A percentile compares a stretch with the other conserved stretches of the same genome.
Evolutionary conservation across 1,140 invertebrate genomes (phyloP).

Genomic region (Brevipalpus yothersi): DNA sequence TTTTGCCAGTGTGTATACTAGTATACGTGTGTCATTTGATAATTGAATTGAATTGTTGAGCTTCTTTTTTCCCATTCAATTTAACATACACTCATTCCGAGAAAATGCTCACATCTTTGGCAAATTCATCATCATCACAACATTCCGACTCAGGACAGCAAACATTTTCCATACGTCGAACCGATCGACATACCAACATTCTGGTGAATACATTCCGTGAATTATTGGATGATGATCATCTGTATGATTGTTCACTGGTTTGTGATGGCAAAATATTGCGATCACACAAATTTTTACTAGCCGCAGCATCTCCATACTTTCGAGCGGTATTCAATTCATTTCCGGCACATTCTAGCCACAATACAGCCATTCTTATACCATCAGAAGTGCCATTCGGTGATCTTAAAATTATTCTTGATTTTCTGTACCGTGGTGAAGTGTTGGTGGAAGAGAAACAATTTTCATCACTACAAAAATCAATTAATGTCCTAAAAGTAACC

Average conservation of each 20-base stretch:
- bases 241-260: background rate
- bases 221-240: background rate
- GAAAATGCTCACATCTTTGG: background rate
- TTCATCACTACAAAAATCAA: background rate
- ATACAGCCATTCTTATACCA: conserved; percentile 32
- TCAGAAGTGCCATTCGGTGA: conserved; percentile 62
- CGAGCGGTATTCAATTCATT: background rate
- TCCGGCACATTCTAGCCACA: background rate
- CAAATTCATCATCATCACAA: background rate
- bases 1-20: background rate
- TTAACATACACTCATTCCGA: background rate
- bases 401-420: conserved; percentile 70
- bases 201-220: background rate
- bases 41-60: background rate
- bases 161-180: background rate
- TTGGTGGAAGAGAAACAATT: background rate
- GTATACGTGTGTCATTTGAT: background rate
- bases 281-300: conserved; percentile 1
- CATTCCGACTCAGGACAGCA: background rate
- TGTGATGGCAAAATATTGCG: conserved; percentile 1
- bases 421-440: conserved; percentile 54
- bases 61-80: background rate
- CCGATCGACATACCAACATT: background rate
- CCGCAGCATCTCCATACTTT: background rate
- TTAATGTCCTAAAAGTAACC: background rate